Evolutionary conservation across 1,140 invertebrate species (phyloP), one percentile per base, ranked within the genome.

Genomic region (Zaprionus vittiger): DNA sequence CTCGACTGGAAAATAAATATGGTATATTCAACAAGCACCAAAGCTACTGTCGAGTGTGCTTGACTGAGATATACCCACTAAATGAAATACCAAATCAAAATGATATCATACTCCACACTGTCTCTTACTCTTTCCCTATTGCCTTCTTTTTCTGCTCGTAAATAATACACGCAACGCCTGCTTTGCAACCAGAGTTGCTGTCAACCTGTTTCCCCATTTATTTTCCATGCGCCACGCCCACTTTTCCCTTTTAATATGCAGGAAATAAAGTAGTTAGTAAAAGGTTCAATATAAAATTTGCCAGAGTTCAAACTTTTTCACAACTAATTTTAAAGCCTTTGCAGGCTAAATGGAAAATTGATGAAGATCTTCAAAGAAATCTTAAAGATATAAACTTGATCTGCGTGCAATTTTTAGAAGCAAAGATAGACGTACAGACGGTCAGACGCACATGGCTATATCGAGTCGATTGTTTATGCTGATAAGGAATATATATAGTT

Each of bases 121-220:
- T 2, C 61, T 44, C 14, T 41, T 24, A 12, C 20, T 22, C n/a
- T 31, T 37, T 44, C 5, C 44, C 12, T 56, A 28, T 56, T 22
- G 20, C 34, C 47, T 31, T 24, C 34, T 28, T 52, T 44, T 15
- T 61, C 56, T 64, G 73, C 81, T 87, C 84, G 79, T 85, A 89
- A 89, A 89, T 89, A 89, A 89, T 89, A 89, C 81, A 90, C 85
- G 79, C 84, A 84, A 89, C 67, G 74, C 83, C 74, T 71, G 71
- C 77, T 85, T 89, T 89, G 79, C 85, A 79, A 69, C 57, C 81
- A 70, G 70, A 74, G 31, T 31, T 11, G 31, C 0, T 31, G 73
- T 81, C 80, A 81, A 83, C 80, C 77, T 67, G 61, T 60, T 73
- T 7, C 14, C 22, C 38, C 44, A 37, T 64, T 57, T 24, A 1